These are phyloP conservation scores for Leptodirus hochenwartii DNA, from an alignment of 2,888 invertebrate species.

Conservation along the genomic window DNA sequence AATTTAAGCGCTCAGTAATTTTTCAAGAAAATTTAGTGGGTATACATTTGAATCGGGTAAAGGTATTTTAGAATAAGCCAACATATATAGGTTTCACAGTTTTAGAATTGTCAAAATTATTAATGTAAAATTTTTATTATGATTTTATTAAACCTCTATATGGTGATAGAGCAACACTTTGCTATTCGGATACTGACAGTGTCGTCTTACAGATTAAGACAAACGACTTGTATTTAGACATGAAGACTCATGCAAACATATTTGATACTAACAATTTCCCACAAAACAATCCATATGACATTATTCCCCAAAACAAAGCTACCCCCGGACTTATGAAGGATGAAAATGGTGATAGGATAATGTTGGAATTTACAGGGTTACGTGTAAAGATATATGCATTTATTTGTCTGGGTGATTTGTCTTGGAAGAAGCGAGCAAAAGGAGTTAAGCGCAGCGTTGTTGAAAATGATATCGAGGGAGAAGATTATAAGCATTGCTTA, in stretches of 20 bases:
- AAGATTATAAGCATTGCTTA: no score
- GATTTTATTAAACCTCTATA: constrained; percentile 17
- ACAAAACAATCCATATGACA: constrained; percentile 14
- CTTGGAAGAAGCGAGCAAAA: no score
- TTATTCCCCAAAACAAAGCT: no score
- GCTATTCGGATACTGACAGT: constrained; percentile 19
- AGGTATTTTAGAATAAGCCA: constrained; percentile 20
- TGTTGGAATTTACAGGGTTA: no score
- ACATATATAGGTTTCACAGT: constrained; percentile 23
- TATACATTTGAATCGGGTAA: constrained; percentile 16
- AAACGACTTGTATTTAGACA: constrained; percentile 19
- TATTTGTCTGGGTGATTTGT: no score
- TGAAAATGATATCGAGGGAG: no score
- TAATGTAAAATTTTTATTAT: constrained; percentile 24
- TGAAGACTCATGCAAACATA: constrained; percentile 14
- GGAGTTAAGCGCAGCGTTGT: no score
- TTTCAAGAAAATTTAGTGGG: constrained; percentile 21
- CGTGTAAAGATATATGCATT: no score
- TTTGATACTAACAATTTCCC: constrained; percentile 20
- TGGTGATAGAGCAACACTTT: constrained; percentile 13
- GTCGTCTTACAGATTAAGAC: constrained; percentile 18
- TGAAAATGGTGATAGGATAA: no score
- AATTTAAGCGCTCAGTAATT: constrained; percentile 18
- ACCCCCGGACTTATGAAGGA: no score
- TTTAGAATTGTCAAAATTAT: constrained; percentile 23